These are phyloP conservation scores for Pomatorhinus ruficollis DNA, from an alignment of 2,113 vertebrate species.

Conservation along the genomic window DNA sequence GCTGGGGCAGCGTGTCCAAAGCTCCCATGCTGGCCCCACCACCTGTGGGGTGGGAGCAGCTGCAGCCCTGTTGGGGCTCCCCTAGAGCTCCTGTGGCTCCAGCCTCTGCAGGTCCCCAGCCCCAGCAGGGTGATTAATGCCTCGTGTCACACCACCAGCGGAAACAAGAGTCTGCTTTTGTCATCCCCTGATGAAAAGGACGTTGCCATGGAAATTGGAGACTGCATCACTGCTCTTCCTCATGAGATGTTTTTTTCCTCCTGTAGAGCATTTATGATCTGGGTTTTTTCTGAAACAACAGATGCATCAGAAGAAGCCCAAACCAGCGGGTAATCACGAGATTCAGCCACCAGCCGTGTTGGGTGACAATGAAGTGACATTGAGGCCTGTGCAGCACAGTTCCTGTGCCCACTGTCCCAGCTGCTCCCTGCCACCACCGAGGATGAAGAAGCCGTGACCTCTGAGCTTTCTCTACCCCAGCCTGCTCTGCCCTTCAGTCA, in stretches of 20 bases:
- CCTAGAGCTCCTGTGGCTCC: not conserved
- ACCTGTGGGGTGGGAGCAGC: not conserved
- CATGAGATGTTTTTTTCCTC: not conserved
- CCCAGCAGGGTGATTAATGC: slow-evolving; percentile 20
- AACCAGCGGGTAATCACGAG: not conserved
- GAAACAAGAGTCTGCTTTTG: slow-evolving; percentile 51
- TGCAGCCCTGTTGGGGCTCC: accelerated
- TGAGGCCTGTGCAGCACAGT: not conserved
- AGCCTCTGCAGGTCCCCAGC: not conserved
- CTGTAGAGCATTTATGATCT: not conserved
- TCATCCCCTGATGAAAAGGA: slow-evolving; percentile 35
- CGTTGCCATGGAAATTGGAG: slow-evolving; percentile 64
- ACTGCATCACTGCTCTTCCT: slow-evolving; percentile 44
- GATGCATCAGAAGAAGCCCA: slow-evolving; percentile 24
- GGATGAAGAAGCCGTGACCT: not conserved
- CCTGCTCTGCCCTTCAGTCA: not conserved
- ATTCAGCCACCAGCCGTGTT: not conserved
- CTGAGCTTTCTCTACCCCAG: not conserved
- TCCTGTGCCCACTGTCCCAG: not conserved
- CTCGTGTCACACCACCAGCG: not conserved
- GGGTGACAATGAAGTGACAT: slow-evolving; percentile 30
- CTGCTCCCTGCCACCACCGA: not conserved
- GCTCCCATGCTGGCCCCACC: accelerated
- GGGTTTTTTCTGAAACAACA: not conserved
- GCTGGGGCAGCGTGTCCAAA: not conserved